Percentiles rank a stretch among this genome's conserved stretches.
phyloP scores from a whole-genome alignment of 2,888 invertebrate genomes.

The Caenorhabditis macrosperma region DNA sequence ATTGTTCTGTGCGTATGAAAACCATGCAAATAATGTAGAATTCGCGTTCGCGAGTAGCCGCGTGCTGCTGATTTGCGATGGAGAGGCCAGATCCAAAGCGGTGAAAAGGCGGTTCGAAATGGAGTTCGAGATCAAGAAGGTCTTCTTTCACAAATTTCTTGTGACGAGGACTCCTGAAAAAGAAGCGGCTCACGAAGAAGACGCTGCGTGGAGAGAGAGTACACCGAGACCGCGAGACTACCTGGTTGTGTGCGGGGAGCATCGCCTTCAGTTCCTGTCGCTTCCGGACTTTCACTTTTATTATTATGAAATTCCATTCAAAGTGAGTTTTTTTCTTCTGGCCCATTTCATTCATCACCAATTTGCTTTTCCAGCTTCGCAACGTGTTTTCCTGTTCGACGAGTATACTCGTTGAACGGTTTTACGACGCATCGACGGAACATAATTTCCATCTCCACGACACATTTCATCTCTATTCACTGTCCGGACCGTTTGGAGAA shows the following conservation, averaged over 20 bases:
- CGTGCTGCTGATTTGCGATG: conserved; percentile 25
- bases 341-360: neutral
- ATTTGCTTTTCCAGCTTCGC: conserved; percentile 44
- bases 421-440: conserved; percentile 47
- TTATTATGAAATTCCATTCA: conserved; percentile 67
- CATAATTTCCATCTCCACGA: conserved; percentile 49
- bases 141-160: conserved; percentile 23
- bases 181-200: neutral
- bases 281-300: conserved; percentile 58
- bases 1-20: conserved; percentile 27
- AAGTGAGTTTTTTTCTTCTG: conserved; percentile 27
- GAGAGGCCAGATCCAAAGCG: neutral
- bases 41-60: conserved; percentile 16
- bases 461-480: conserved; percentile 63
- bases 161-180: conserved; percentile 9
- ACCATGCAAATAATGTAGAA: neutral
- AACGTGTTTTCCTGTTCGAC: conserved; percentile 39
- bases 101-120: conserved; percentile 13
- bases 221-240: conserved; percentile 43
- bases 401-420: conserved; percentile 44
- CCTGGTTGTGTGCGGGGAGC: conserved; percentile 66
- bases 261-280: conserved; percentile 54
- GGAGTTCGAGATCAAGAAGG: conserved; percentile 42
- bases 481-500: conserved; percentile 68
- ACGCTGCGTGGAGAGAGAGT: neutral